Evolutionary conservation across 2,888 invertebrate species (phyloP).

Genomic region (Hipparchia semele): DNA sequence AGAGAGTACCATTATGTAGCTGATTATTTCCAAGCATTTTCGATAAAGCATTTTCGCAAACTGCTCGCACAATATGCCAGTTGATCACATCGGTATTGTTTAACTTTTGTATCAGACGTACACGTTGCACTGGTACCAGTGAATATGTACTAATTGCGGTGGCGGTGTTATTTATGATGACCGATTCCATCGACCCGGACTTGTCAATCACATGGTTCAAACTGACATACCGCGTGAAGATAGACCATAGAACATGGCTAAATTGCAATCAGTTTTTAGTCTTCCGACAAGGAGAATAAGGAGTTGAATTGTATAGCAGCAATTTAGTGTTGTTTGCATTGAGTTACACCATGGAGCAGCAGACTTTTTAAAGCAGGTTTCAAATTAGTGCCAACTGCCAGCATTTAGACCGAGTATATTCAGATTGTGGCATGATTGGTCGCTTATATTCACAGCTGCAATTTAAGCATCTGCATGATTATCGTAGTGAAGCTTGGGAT

Average conservation of each 20-base stretch:
- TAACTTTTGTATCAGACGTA: constrained; percentile 32
- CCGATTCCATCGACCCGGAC: constrained; percentile 76
- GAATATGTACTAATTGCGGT: constrained; percentile 79
- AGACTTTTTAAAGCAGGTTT: not conserved
- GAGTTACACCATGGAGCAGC: not conserved
- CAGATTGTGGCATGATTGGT: not conserved
- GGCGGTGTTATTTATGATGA: constrained; percentile 78
- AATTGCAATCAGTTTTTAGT: constrained; percentile 48
- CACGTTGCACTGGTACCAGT: constrained; percentile 49
- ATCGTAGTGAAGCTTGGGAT: too few species aligned
- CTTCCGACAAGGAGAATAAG: constrained; percentile 51
- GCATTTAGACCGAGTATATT: not conserved
- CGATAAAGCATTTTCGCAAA: too few species aligned
- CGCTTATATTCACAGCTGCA: not conserved
- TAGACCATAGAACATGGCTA: constrained; percentile 52
- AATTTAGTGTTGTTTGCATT: constrained; percentile 17
- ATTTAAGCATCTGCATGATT: too few species aligned
- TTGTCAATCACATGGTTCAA: constrained; percentile 73
- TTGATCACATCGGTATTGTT: constrained; percentile 36
- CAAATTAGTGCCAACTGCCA: too few species aligned
- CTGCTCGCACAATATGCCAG: not conserved
- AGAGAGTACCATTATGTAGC: too few species aligned
- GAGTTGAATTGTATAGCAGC: constrained; percentile 27
- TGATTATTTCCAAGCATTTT: too few species aligned
- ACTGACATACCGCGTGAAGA: constrained; percentile 55